phyloP scores from a whole-genome alignment of 2,113 vertebrate genomes.

The Sterrhoptilus dennistouni region DNA sequence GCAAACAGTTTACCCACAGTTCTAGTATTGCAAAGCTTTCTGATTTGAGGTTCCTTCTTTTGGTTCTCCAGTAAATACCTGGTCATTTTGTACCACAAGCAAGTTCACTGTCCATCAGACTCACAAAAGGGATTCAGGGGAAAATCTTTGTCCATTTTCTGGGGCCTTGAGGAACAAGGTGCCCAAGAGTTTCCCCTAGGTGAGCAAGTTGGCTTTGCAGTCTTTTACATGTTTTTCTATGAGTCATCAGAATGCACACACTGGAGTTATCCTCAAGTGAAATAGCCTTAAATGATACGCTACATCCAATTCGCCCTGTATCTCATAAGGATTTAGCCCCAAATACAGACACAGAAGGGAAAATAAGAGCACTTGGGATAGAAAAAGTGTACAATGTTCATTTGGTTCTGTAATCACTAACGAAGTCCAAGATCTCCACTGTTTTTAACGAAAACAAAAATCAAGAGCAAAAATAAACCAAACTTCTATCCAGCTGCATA shows the following conservation, averaged over 20 bases:
- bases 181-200: neutral
- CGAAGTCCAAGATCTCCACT: constrained; percentile 36
- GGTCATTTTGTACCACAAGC: neutral
- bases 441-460: constrained; percentile 34
- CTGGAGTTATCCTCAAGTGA: neutral
- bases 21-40: neutral
- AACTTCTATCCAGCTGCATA: constrained; percentile 36
- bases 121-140: neutral
- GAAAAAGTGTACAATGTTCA: constrained; percentile 15
- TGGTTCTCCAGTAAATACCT: neutral
- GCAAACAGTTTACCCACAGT: neutral
- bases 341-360: constrained; percentile 7
- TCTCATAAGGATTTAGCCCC: neutral
- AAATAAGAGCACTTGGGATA: constrained; percentile 53
- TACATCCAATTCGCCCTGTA: neutral
- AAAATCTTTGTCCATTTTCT: neutral
- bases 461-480: constrained; percentile 42
- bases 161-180: neutral
- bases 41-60: neutral
- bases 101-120: neutral
- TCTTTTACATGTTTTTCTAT: neutral
- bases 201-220: neutral
- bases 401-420: constrained; percentile 18
- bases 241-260: neutral
- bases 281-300: neutral